Conservation (phyloP, 2,113 vertebrate species). For the Chloropsis hardwickii region DNA sequence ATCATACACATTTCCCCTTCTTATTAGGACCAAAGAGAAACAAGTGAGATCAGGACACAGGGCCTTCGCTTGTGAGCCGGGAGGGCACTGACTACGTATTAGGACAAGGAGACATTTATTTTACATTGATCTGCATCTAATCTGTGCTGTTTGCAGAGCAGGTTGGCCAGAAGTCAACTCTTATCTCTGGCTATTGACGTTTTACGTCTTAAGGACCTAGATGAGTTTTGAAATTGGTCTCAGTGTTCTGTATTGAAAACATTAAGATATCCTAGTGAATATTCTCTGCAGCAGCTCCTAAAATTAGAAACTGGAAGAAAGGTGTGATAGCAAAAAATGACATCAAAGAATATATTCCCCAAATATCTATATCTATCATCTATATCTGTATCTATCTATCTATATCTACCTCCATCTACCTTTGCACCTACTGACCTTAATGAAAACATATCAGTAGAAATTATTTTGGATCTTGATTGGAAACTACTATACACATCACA, state of each 20-base stretch:
- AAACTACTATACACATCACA: slow-evolving; percentile 10
- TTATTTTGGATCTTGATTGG: not conserved
- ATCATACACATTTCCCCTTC: not conserved
- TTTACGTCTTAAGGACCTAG: slow-evolving; percentile 30
- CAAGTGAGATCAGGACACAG: not conserved
- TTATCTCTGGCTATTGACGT: slow-evolving; percentile 63
- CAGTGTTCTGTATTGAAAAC: not conserved
- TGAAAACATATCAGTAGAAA: not conserved
- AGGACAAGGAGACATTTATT: slow-evolving; percentile 10
- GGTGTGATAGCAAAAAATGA: not conserved
- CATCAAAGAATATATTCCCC: not conserved
- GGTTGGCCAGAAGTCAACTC: slow-evolving; percentile 24
- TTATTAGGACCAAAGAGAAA: not conserved
- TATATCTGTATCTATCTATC: not conserved
- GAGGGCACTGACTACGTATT: not conserved
- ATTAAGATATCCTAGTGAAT: not conserved
- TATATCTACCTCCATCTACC: not conserved
- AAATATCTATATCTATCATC: not conserved
- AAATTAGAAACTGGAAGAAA: not conserved
- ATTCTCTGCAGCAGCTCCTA: slow-evolving; percentile 4
- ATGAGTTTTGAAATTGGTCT: slow-evolving; percentile 20
- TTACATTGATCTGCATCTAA: slow-evolving; percentile 58
- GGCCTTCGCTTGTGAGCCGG: not conserved
- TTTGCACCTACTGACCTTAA: not conserved
- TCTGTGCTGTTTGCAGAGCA: slow-evolving; percentile 25